Evolutionary conservation across 2,888 invertebrate genomes (phyloP).

Genomic region (Drosophila mimica): DNA sequence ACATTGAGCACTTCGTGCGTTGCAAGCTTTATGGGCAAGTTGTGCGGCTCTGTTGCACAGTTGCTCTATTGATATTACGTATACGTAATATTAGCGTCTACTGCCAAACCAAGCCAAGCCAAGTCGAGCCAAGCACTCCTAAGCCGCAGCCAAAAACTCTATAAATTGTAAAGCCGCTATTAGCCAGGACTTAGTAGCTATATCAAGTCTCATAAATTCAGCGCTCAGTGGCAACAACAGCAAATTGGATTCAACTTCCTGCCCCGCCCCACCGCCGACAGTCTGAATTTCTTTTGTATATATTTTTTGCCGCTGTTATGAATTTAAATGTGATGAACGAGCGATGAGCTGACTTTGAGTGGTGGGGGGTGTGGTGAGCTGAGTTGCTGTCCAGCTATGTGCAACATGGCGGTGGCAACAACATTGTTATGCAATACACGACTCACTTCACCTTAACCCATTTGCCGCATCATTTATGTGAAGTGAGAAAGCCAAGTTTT

Average conservation of each 20-base stretch:
- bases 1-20: conserved; percentile 11
- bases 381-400: conserved; percentile 37
- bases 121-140: conserved; percentile 56
- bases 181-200: conserved; percentile 72
- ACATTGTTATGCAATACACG: conserved; percentile 62
- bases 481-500: conserved; percentile 4
- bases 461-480: conserved; percentile 56
- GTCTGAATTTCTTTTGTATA: not conserved
- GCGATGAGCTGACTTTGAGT: conserved; percentile 3
- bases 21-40: conserved; percentile 22
- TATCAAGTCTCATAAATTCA: conserved; percentile 67
- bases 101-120: conserved; percentile 42
- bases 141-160: conserved; percentile 69
- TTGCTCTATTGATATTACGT: conserved; percentile 52
- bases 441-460: conserved; percentile 61
- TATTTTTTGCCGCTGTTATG: conserved; percentile 53
- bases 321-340: conserved; percentile 77
- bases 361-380: not conserved
- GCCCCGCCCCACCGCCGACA: not conserved
- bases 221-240: conserved; percentile 45
- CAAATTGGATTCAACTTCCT: conserved; percentile 35
- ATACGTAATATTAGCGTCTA: conserved; percentile 41
- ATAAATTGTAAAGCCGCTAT: conserved; percentile 80
- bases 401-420: conserved; percentile 12
- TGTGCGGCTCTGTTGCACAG: conserved; percentile 7